Base-by-base conservation (phyloP, 2,888 invertebrate species). In the Lasius fuliginosus region DNA sequence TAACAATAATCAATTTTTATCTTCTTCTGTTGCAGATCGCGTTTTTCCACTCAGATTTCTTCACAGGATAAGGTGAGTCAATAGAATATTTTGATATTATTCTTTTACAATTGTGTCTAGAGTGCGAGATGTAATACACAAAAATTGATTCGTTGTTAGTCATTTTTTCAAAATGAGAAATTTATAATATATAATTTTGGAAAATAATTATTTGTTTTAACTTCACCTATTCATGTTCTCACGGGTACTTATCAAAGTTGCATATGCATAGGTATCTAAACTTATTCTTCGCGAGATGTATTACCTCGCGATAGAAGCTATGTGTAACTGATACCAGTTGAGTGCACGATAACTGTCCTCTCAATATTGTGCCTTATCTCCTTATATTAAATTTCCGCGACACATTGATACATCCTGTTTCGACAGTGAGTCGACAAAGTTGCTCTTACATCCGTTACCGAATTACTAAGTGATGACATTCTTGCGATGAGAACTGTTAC, bases 401-500 rank as follows among this genome's bases (percentile, higher is more conserved):
- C 42, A 36, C 46, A 79, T 75, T 65, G 60, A 81, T 58, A 77
- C 68, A 77, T 81, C 79, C 62, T 62, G 82, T 86, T 83, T 86
- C 68, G 18, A 64, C 33, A 73, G 58, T 36, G 86, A 84, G 18
- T 58, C 71, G 56, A 69, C 76, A 60, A 46, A 84, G 68, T 75
- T 68, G 76, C 60, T 36, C 56, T 79, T 71, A 60, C 68, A 58
- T 18, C 64, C 60, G 62, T 75, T 60, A 49, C 77, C 74, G 74
- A 83, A 79, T 85, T 68, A 77, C 33, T 77, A 68, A 74, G 58
- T 75, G 82, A 68, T 82, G 81, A 68, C 71, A 81, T 84, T 85
- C 76, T 76, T 58, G 18, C 46, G 71, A 62, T 40, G 68, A 53
- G 58, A 42, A 36, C 49, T 53, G 74, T 56, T 65, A 56, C 62